phyloP scores from a whole-genome alignment of 2,888 invertebrate species.

The Ochropleura plecta region DNA sequence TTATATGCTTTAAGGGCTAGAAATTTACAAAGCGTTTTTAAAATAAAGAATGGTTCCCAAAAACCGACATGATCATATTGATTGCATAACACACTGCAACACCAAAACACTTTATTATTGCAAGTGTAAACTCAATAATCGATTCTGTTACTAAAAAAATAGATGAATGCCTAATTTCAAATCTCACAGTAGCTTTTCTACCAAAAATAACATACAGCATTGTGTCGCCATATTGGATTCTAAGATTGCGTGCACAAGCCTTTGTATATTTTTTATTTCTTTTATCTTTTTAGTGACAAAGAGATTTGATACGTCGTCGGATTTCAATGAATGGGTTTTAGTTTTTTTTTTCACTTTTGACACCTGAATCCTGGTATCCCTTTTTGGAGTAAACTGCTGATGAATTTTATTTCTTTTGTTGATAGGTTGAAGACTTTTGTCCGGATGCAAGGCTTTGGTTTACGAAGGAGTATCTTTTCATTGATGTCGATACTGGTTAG shows the following conservation, averaged over 20 bases:
- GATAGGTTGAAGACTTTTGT: slow-evolving; percentile 67
- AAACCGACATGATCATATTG: background rate
- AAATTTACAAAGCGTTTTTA: no score
- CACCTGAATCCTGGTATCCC: slow-evolving; percentile 86
- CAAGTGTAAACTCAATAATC: slow-evolving; percentile 53
- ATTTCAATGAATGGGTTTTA: slow-evolving; percentile 80
- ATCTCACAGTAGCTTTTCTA: slow-evolving; percentile 76
- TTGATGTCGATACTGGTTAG: slow-evolving; percentile 24
- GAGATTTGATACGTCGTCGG: slow-evolving; percentile 88
- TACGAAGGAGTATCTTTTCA: slow-evolving; percentile 50
- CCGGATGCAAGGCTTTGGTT: slow-evolving; percentile 76
- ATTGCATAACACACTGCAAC: background rate
- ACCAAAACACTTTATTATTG: slow-evolving; percentile 34
- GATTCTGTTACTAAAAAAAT: slow-evolving; percentile 45
- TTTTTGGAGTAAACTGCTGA: slow-evolving; percentile 78
- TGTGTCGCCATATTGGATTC: slow-evolving; percentile 84
- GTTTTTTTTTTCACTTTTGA: slow-evolving; percentile 77
- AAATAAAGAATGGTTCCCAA: no score
- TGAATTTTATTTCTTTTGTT: slow-evolving; percentile 83
- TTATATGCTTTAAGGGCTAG: no score
- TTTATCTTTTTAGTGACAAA: slow-evolving; percentile 73
- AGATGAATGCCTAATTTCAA: slow-evolving; percentile 73
- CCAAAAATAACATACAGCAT: slow-evolving; percentile 86
- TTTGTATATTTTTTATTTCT: slow-evolving; percentile 79
- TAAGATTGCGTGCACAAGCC: slow-evolving; percentile 84